These are phyloP conservation scores for Hormaphis cornu DNA, from an alignment of 1,140 invertebrate species.

Conservation along the genomic window DNA sequence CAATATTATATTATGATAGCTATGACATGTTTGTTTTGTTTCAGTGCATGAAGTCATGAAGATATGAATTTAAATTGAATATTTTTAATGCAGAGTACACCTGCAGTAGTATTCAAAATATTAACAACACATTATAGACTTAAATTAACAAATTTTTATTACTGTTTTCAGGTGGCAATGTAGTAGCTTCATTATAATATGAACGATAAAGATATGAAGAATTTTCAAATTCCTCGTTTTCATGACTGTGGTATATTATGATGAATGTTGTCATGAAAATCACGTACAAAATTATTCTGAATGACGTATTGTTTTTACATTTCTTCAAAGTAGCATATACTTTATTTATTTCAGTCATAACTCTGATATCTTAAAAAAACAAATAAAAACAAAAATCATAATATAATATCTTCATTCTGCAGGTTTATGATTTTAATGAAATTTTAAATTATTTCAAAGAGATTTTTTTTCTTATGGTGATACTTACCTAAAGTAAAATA, in stretches of 20 bases:
- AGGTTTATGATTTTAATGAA: no score
- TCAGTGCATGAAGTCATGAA: no score
- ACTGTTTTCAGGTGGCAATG: background rate
- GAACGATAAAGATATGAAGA: background rate
- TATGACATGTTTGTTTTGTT: no score
- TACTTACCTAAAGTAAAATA: no score
- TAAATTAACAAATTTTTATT: background rate
- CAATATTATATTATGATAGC: no score
- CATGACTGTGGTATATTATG: background rate
- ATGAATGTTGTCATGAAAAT: slow-evolving; percentile 2
- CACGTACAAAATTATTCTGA: background rate
- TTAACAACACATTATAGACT: background rate
- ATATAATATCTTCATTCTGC: background rate
- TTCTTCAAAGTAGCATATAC: no score
- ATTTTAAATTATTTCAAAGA: no score
- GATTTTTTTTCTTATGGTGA: no score
- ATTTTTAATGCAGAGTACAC: no score
- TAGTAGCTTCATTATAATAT: background rate
- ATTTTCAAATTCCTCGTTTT: background rate
- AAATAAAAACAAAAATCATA: background rate
- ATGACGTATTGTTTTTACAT: background rate
- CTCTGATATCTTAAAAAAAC: background rate
- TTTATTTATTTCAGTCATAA: background rate
- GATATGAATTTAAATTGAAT: no score
- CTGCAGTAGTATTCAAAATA: no score